These are phyloP conservation scores for Syngnathus acus DNA, from an alignment of 2,797 vertebrate species.

Conservation along the genomic window DNA sequence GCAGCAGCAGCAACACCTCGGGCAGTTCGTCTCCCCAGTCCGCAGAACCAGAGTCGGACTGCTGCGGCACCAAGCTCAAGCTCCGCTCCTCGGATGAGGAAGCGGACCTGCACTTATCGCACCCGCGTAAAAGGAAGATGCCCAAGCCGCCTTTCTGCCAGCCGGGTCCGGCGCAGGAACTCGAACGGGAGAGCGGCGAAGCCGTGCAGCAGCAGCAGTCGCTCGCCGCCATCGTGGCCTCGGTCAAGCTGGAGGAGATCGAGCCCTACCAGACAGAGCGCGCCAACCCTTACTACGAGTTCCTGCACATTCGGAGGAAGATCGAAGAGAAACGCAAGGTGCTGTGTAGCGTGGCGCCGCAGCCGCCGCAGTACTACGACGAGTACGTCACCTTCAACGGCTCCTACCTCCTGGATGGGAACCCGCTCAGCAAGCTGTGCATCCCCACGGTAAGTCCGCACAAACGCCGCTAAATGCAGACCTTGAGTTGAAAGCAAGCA, in stretches of 20 bases:
- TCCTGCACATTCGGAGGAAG: slow-evolving; percentile 94
- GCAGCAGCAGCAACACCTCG: slow-evolving; percentile 63
- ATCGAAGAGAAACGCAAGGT: slow-evolving; percentile 98
- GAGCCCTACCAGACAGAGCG: slow-evolving; percentile 95
- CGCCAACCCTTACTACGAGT: slow-evolving; percentile 97
- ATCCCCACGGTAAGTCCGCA: slow-evolving; percentile 89
- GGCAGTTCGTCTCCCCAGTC: slow-evolving; percentile 68
- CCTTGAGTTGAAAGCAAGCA: background rate
- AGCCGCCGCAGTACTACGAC: slow-evolving; percentile 98
- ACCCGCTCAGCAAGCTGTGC: slow-evolving; percentile 97
- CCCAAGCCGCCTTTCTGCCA: slow-evolving; percentile 75
- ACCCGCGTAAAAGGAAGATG: slow-evolving; percentile 94
- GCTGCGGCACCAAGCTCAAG: slow-evolving; percentile 73
- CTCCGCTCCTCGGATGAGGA: slow-evolving; percentile 83
- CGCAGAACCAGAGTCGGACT: slow-evolving; percentile 79
- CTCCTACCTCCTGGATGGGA: slow-evolving; percentile 95
- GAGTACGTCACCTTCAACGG: slow-evolving; percentile 98
- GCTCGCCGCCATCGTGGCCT: slow-evolving; percentile 89
- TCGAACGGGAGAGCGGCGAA: slow-evolving; percentile 68
- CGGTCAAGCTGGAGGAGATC: slow-evolving; percentile 96
- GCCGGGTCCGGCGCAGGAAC: slow-evolving; percentile 75
- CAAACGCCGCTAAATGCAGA: background rate
- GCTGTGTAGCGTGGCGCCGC: slow-evolving; percentile 91
- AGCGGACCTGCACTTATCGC: slow-evolving; percentile 78
- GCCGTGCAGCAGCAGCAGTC: slow-evolving; percentile 77